phyloP scores from a whole-genome alignment of 53 echinoderm and acorn worm species.

The Stichopus horrens region DNA sequence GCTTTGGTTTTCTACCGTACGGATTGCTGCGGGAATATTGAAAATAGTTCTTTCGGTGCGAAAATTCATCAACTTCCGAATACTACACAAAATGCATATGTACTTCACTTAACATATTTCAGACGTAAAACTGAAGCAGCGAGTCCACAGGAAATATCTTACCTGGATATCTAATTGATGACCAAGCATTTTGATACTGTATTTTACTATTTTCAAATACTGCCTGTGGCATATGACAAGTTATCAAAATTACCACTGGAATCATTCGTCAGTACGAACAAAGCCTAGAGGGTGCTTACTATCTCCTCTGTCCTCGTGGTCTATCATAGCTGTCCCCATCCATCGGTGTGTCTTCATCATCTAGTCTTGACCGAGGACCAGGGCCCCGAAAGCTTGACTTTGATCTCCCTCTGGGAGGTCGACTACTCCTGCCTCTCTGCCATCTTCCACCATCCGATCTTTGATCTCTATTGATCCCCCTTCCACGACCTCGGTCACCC shows the following conservation, averaged over 20 bases:
- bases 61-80: too few species aligned
- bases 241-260: too few species aligned
- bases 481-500: not conserved
- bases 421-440: not conserved
- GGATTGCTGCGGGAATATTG: conserved; percentile 39
- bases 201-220: too few species aligned
- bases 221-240: too few species aligned
- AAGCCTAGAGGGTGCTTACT: not conserved
- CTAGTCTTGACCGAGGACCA: conserved; percentile 61
- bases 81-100: too few species aligned
- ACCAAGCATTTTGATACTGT: too few species aligned
- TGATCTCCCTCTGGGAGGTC: conserved; percentile 2
- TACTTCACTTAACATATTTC: not conserved
- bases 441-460: conserved; percentile 5
- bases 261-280: too few species aligned
- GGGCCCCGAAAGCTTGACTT: conserved; percentile 48
- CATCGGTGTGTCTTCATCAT: conserved; percentile 74
- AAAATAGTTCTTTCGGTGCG: not conserved
- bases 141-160: too few species aligned
- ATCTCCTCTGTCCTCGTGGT: conserved; percentile 3
- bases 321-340: conserved; percentile 53
- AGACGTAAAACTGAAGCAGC: too few species aligned
- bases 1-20: conserved; percentile 14
- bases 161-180: too few species aligned
- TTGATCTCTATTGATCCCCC: not conserved